These are phyloP conservation scores for Gisinianus flammeolus DNA, from an alignment of 2,888 invertebrate genomes.

Conservation along the genomic window DNA sequence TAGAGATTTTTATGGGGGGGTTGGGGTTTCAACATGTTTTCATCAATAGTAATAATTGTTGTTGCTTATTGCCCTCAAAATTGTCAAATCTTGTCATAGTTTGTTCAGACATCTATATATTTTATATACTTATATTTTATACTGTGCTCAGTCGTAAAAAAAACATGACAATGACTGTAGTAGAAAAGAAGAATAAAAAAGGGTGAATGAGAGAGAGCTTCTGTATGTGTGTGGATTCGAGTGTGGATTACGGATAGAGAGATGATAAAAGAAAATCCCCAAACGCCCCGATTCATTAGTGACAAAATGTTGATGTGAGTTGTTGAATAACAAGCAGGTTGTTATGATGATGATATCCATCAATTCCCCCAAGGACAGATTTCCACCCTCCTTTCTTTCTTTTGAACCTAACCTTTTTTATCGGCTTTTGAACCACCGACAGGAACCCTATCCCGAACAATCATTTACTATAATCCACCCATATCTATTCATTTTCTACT, in stretches of 20 bases:
- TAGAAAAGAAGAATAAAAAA: conserved; percentile 15
- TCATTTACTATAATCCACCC: not conserved
- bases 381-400: conserved; percentile 18
- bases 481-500: not conserved
- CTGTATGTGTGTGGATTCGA: too few species aligned
- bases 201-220: not conserved
- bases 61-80: too few species aligned
- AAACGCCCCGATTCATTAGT: conserved; percentile 29
- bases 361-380: conserved; percentile 25
- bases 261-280: conserved; percentile 10
- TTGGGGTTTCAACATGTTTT: too few species aligned
- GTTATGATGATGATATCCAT: conserved; percentile 19
- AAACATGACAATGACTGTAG: too few species aligned
- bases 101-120: too few species aligned
- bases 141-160: too few species aligned
- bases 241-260: too few species aligned
- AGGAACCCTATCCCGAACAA: not conserved
- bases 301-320: conserved; percentile 30
- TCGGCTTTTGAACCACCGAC: conserved; percentile 24
- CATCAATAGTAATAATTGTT: too few species aligned
- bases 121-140: too few species aligned
- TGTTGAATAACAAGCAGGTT: conserved; percentile 37
- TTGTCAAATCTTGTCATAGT: too few species aligned
- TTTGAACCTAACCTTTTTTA: conserved; percentile 21
- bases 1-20: too few species aligned